phyloP scores from a whole-genome alignment of 1,140 invertebrate species.

The Acromyrmex charruanus region DNA sequence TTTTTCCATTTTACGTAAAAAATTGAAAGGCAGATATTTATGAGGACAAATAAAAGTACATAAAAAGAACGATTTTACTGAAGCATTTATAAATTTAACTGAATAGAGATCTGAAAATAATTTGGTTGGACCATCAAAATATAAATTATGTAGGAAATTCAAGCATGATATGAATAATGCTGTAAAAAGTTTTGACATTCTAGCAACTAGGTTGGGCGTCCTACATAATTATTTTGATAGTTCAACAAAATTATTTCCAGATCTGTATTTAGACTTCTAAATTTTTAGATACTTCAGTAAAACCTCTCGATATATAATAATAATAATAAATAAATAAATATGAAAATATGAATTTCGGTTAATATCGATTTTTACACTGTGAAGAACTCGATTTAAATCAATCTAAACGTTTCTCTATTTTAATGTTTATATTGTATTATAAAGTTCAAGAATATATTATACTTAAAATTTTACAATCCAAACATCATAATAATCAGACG shows the following conservation, averaged over 20 bases:
- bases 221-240: no score
- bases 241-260: no score
- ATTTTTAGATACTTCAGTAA: no score
- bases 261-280: no score
- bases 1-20: background rate
- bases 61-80: no score
- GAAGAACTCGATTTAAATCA: background rate
- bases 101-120: no score
- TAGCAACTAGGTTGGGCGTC: no score
- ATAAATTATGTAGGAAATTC: no score
- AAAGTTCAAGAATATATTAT: background rate
- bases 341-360: background rate
- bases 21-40: background rate
- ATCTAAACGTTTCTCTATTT: background rate
- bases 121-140: no score
- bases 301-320: background rate
- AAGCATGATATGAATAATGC: no score
- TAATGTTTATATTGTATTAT: conserved; percentile 6
- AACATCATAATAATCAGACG: background rate
- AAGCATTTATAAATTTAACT: no score
- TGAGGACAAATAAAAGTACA: background rate
- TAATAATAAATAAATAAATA: background rate
- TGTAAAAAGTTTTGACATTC: no score
- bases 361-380: background rate
- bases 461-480: background rate